Evolutionary conservation across 1,140 invertebrate genomes (phyloP), one percentile per base, ranked within the genome.

Genomic region (Chironomus tepperi): DNA sequence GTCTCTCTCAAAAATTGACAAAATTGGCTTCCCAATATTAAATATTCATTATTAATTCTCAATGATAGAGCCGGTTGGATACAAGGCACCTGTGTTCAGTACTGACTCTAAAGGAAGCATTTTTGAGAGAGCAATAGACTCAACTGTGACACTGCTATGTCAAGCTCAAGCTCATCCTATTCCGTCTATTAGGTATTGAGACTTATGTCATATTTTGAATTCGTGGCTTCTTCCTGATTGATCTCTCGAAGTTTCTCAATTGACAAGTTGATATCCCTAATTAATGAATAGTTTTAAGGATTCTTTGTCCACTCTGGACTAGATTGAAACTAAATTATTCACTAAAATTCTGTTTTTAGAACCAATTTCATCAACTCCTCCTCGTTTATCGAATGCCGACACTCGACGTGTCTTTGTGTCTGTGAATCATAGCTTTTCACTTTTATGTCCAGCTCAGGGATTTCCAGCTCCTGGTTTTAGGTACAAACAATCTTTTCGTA

Each of bases 131-230:
- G 74, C 81, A 42, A 77, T 82, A 73, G 83, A 82, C 34, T 83
- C 85, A 70, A 84, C 85, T 76, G 85, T 91, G 78, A 87, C 89
- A 75, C 82, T 96, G 74, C 86, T 93, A 18, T 95, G 93, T 83
- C 91, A 90, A 78, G 92, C 91, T 75, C 91, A 93, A 83, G 89
- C 88, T 43, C 87, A 88, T 81, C 90, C 90, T 70, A 81, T 88
- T 79, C 90, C 90, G 76, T 79, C 85, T 77, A 89, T 89, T 85
- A 91, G 90, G 90, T 91, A 86, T 87, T 57, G 47, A 57, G 9
- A 47, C 8, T 47, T 47, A 12, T 47, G 2, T 47, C 43, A 12
- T 47, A 9, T 47, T 15, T 47, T 47, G 9, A 86, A 85, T 1
- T 47, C 24, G 24, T 34, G 24, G 5, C 24, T 34, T 34, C 24